These are phyloP conservation scores for Rhabdophis nuchalis DNA, from an alignment of 2,797 vertebrate species.

Conservation along the genomic window DNA sequence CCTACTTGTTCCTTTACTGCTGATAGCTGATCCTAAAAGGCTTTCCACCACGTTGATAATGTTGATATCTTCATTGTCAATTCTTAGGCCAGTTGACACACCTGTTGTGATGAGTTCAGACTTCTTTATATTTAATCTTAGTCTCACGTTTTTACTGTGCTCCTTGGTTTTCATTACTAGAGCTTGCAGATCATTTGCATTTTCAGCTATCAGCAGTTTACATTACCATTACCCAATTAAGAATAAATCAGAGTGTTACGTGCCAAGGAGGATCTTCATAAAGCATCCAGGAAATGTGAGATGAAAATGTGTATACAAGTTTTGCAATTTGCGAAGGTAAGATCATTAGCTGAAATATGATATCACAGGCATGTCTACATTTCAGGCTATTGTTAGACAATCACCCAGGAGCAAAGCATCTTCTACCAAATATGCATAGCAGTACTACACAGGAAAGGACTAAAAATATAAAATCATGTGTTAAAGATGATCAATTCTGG, in stretches of 20 bases:
- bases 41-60: not conserved
- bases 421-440: not conserved
- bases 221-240: not conserved
- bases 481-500: not conserved
- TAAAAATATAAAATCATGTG: not conserved
- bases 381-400: not conserved
- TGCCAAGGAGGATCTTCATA: not conserved
- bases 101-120: not conserved
- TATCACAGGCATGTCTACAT: not conserved
- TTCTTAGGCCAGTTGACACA: not conserved
- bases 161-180: not conserved
- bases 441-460: not conserved
- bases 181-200: not conserved
- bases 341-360: not conserved
- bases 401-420: not conserved
- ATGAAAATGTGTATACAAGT: not conserved
- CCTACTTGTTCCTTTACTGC: not conserved
- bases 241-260: not conserved
- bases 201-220: not conserved
- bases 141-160: not conserved
- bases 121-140: not conserved
- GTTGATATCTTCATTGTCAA: not conserved
- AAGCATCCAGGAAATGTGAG: not conserved
- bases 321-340: not conserved
- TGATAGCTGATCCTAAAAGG: not conserved